phyloP scores from a whole-genome alignment of 2,113 vertebrate species.

The Trichechus manatus region DNA sequence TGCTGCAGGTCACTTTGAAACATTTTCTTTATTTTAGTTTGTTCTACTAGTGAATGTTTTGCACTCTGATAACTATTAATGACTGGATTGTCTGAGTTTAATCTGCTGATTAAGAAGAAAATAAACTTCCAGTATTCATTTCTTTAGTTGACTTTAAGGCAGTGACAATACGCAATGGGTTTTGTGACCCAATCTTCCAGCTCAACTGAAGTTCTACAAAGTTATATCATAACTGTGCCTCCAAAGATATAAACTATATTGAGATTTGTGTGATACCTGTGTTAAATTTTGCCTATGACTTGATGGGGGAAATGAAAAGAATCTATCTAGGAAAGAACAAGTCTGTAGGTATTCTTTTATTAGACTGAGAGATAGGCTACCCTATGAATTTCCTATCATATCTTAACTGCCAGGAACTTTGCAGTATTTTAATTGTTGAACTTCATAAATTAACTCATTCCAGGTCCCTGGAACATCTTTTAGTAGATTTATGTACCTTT shows the following conservation, averaged over 20 bases:
- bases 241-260: background rate
- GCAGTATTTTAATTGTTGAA: slow-evolving; percentile 4
- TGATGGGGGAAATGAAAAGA: background rate
- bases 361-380: background rate
- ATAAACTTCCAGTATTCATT: background rate
- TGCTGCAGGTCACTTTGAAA: background rate
- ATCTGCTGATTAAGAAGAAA: slow-evolving; percentile 10
- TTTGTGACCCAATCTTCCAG: background rate
- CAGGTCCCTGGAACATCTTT: background rate
- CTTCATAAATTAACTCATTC: background rate
- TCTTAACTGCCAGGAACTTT: background rate
- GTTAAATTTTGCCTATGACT: slow-evolving; percentile 3
- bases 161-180: background rate
- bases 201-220: background rate
- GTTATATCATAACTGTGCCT: background rate
- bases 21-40: background rate
- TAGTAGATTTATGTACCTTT: background rate
- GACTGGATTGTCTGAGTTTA: background rate
- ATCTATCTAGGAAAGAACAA: background rate
- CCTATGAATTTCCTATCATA: background rate
- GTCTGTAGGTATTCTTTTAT: background rate
- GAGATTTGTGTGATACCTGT: background rate
- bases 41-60: background rate
- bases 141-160: background rate
- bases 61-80: background rate